Evolutionary conservation across 1,140 invertebrate species (phyloP).

Genomic region (Drosophila nikananu): DNA sequence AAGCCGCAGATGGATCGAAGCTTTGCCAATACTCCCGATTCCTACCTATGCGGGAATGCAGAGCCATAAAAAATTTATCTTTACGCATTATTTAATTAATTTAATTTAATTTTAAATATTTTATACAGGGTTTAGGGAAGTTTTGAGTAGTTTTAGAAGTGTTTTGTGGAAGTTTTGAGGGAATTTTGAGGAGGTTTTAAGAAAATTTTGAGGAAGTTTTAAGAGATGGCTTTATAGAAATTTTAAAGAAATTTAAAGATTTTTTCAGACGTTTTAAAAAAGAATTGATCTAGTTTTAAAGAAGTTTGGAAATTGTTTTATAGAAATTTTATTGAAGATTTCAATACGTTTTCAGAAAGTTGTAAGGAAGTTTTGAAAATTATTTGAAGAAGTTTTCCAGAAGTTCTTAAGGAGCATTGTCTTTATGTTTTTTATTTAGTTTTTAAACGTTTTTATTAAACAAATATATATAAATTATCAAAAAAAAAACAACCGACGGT

Average conservation of each 20-base stretch:
- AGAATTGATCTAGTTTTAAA: not conserved
- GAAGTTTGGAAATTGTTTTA: no score
- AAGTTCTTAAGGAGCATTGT: no score
- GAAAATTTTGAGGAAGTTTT: no score
- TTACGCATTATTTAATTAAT: not conserved
- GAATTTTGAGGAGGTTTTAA: no score
- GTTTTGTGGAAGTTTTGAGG: no score
- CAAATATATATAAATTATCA: not conserved
- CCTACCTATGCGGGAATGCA: constrained; percentile 11
- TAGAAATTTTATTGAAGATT: no score
- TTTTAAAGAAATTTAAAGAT: no score
- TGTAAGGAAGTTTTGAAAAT: not conserved
- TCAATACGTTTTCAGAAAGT: not conserved
- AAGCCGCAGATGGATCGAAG: constrained; percentile 60
- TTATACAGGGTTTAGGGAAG: not conserved
- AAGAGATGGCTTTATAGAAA: no score
- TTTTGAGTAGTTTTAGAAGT: no score
- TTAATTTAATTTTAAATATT: not conserved
- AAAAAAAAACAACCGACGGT: not conserved
- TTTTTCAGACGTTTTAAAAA: not conserved
- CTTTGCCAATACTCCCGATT: constrained; percentile 45
- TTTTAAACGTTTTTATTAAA: not conserved
- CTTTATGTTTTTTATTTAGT: no score
- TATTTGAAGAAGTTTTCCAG: not conserved
- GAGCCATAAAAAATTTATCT: not conserved